Percentiles rank a stretch among this genome's conserved stretches.
These are phyloP conservation scores for Malurus elegans DNA, from an alignment of 2,113 vertebrate genomes.

Conservation along the genomic window DNA sequence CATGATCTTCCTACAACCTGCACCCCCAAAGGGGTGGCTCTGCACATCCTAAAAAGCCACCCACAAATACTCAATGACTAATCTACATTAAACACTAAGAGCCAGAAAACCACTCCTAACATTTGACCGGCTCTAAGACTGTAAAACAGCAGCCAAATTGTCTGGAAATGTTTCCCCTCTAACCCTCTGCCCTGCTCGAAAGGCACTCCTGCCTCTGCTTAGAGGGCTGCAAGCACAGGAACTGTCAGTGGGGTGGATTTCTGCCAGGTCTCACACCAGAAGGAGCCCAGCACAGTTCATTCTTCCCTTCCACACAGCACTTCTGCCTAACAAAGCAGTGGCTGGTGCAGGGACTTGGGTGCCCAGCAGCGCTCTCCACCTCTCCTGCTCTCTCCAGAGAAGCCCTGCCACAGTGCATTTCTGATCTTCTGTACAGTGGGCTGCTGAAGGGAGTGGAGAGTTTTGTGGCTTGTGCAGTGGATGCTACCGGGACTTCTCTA, in stretches of 20 bases:
- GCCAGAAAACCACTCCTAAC: not conserved
- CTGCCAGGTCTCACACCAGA: not conserved
- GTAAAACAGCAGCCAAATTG: not conserved
- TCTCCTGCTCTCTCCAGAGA: not conserved
- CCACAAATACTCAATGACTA: not conserved
- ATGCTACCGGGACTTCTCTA: not conserved
- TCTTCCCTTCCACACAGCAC: not conserved
- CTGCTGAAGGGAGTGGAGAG: not conserved
- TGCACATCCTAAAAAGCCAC: not conserved
- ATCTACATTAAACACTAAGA: not conserved
- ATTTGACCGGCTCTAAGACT: not conserved
- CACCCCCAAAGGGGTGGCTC: not conserved
- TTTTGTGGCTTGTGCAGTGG: not conserved
- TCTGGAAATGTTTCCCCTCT: not conserved
- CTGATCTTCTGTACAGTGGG: not conserved
- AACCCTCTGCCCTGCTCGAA: rapidly evolving
- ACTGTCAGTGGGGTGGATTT: not conserved
- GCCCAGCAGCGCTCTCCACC: not conserved
- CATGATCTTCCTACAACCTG: not conserved
- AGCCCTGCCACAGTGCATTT: not conserved
- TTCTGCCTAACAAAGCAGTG: not conserved
- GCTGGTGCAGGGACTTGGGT: not conserved
- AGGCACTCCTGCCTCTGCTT: not conserved
- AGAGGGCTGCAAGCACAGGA: not conserved
- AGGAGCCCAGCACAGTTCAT: not conserved